A percentile compares a stretch with the other conserved stretches of the same genome.
Conservation (phyloP, 2,888 invertebrate species). For the Rotaria magnacalcarata region DNA sequence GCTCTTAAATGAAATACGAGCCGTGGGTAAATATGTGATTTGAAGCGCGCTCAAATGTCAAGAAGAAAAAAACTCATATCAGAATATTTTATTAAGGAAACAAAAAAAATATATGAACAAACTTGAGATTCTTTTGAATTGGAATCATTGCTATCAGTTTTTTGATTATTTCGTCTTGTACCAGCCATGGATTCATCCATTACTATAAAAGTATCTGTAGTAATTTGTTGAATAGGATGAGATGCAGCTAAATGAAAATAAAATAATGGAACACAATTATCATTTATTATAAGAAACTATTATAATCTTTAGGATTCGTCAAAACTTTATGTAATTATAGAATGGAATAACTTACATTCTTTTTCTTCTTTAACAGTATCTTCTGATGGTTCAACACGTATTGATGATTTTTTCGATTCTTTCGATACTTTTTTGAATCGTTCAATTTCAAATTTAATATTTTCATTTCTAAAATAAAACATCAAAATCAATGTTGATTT, state of each 20-base stretch:
- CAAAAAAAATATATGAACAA: too few species aligned
- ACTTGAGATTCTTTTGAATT: conserved; percentile 14
- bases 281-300: too few species aligned
- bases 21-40: too few species aligned
- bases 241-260: not conserved
- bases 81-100: too few species aligned
- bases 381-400: not conserved
- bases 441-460: not conserved
- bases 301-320: too few species aligned
- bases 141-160: not conserved
- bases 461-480: not conserved
- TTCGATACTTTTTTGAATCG: conserved; percentile 20
- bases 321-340: too few species aligned
- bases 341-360: not conserved
- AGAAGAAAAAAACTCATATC: too few species aligned
- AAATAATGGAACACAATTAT: too few species aligned
- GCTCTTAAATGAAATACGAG: too few species aligned
- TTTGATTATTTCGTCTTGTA: not conserved
- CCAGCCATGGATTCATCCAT: conserved; percentile 1
- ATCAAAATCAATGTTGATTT: not conserved
- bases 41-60: too few species aligned
- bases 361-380: not conserved
- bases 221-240: not conserved
- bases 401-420: not conserved
- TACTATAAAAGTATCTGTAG: not conserved